Conservation (phyloP, 2,113 vertebrate species). For the Herpetotheres cachinnans region DNA sequence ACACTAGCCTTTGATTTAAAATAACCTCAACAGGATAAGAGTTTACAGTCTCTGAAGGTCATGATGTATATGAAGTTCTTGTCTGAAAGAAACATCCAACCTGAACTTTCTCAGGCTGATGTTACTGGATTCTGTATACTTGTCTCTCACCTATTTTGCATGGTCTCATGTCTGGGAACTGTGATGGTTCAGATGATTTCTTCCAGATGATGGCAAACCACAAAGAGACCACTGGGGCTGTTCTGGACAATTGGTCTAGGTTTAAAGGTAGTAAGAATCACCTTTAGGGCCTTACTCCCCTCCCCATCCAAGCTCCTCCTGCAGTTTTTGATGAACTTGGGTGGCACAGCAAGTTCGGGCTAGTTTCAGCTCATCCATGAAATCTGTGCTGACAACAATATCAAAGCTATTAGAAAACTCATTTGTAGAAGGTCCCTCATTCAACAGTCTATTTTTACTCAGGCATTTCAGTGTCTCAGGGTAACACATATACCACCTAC, state of each 20-base stretch:
- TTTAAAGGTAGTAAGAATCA: neutral
- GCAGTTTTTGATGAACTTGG: slow-evolving; percentile 15
- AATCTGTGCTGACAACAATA: slow-evolving; percentile 45
- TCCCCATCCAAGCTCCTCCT: neutral
- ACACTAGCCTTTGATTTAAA: slow-evolving; percentile 73
- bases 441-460: slow-evolving; percentile 25
- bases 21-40: slow-evolving; percentile 60
- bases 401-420: slow-evolving; percentile 35
- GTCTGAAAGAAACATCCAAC: slow-evolving; percentile 21
- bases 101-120: slow-evolving; percentile 36
- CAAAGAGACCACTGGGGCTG: slow-evolving; percentile 4
- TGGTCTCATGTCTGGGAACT: neutral
- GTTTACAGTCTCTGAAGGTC: slow-evolving; percentile 57
- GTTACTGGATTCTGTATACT: neutral
- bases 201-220: slow-evolving; percentile 47
- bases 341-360: slow-evolving; percentile 39
- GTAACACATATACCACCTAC: neutral
- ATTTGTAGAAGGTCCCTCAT: neutral
- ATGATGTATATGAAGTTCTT: slow-evolving; percentile 19
- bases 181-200: slow-evolving; percentile 20
- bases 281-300: neutral
- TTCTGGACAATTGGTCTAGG: slow-evolving; percentile 8
- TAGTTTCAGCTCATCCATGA: slow-evolving; percentile 51
- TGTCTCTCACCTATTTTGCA: neutral
- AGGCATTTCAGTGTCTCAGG: neutral